Evolutionary conservation across 2,888 invertebrate species (phyloP).

Genomic region (Oxycera nigricornis): DNA sequence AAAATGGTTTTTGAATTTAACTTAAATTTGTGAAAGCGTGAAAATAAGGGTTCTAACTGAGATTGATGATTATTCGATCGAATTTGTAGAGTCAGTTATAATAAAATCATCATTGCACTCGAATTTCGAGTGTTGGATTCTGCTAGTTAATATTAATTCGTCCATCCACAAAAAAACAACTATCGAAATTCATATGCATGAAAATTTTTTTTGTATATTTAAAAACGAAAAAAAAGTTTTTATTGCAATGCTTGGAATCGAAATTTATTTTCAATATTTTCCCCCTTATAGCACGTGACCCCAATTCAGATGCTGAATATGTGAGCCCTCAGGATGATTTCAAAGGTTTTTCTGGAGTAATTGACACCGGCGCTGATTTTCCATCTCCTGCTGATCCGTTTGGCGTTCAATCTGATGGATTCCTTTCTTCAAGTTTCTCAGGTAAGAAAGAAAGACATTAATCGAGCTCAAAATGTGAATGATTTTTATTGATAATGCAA

Average conservation of each 20-base stretch:
- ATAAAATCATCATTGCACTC: no score
- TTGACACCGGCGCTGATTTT: constrained; percentile 59
- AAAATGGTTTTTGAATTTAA: no score
- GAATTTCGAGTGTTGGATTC: no score
- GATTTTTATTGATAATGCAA: neutral
- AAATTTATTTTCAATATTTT: neutral
- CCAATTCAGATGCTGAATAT: constrained; percentile 46
- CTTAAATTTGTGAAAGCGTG: no score
- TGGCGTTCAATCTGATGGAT: neutral
- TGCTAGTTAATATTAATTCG: no score
- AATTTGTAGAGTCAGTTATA: no score
- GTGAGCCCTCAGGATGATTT: constrained; percentile 50
- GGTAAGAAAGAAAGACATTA: constrained; percentile 15
- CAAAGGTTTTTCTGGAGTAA: constrained; percentile 57
- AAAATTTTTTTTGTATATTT: neutral
- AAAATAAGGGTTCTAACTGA: no score
- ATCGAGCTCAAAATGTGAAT: neutral
- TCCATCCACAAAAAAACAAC: no score
- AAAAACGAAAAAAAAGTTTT: no score
- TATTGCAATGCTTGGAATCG: neutral
- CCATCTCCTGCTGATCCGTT: constrained; percentile 46
- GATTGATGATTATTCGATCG: no score
- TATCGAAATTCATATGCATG: no score
- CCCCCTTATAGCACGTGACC: constrained; percentile 38
- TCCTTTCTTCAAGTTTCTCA: constrained; percentile 5